A percentile compares a stretch with the other conserved stretches of the same genome.
Conservation (phyloP, 2,797 vertebrate species). For the Hephaestus fuliginosus region DNA sequence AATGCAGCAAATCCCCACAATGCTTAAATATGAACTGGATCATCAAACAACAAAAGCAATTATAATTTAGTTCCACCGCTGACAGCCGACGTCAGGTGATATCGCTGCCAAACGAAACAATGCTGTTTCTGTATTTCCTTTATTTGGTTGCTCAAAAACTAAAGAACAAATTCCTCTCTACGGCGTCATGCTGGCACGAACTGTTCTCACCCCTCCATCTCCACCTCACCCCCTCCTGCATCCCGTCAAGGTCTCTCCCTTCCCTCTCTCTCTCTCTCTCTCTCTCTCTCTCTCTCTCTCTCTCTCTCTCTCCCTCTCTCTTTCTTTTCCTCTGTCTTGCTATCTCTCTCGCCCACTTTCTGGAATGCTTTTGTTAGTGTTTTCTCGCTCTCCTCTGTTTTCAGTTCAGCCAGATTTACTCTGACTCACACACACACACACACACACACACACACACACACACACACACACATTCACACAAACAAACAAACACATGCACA, state of each 20-base stretch:
- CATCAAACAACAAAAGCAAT: background rate
- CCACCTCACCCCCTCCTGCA: slow-evolving; percentile 19
- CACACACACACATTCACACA: slow-evolving; percentile 23
- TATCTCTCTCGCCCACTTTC: slow-evolving; percentile 46
- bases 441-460: background rate
- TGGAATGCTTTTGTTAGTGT: slow-evolving; percentile 71
- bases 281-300: slow-evolving; percentile 37
- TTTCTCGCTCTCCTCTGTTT: slow-evolving; percentile 60
- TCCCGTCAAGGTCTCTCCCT: slow-evolving; percentile 41
- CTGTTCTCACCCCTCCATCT: slow-evolving; percentile 36
- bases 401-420: slow-evolving; percentile 64
- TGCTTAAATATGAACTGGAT: background rate
- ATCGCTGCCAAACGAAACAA: slow-evolving; percentile 10
- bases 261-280: background rate
- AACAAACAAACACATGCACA: slow-evolving; percentile 3
- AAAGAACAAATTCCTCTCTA: slow-evolving; percentile 44
- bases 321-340: slow-evolving; percentile 12
- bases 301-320: slow-evolving; percentile 37
- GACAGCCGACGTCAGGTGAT: background rate
- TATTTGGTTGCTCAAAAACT: slow-evolving; percentile 25
- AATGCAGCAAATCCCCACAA: background rate
- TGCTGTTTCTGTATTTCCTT: slow-evolving; percentile 24
- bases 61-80: background rate
- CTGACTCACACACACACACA: slow-evolving; percentile 41
- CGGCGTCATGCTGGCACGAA: slow-evolving; percentile 34